Percentiles rank a stretch among this genome's conserved stretches.
Evolutionary conservation across 2,888 invertebrate genomes (phyloP).

Genomic region (Bombyx huttoni): DNA sequence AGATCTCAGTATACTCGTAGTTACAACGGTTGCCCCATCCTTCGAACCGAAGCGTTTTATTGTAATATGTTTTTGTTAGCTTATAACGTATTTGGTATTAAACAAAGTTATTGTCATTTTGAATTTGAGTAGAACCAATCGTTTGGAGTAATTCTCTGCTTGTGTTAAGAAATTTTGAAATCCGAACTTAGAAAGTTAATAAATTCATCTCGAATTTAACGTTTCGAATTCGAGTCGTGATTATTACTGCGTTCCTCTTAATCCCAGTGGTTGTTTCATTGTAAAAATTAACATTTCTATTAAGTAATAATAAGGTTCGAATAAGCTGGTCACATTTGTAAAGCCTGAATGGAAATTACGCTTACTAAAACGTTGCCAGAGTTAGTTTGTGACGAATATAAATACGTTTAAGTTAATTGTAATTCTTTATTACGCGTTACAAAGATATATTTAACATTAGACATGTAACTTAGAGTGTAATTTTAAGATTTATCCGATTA

Average conservation of each 20-base stretch:
- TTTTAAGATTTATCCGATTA: not conserved
- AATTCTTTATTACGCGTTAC: not conserved
- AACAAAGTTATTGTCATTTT: too few relatives aligned
- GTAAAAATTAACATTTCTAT: not conserved
- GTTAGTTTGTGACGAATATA: conserved; percentile 8
- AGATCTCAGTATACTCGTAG: too few relatives aligned
- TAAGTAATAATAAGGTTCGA: not conserved
- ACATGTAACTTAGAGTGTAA: not conserved
- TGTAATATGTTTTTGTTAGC: too few relatives aligned
- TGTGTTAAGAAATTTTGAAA: not conserved
- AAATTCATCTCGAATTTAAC: not conserved
- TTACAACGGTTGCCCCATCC: too few relatives aligned
- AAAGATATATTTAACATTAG: not conserved
- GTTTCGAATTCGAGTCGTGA: not conserved
- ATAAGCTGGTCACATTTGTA: conserved; percentile 15
- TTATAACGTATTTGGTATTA: too few relatives aligned
- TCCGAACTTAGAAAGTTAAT: not conserved
- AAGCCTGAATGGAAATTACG: conserved; percentile 57
- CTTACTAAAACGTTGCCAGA: conserved; percentile 45
- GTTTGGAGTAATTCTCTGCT: not conserved
- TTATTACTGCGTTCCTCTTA: not conserved
- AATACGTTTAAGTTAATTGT: not conserved
- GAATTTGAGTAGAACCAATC: too few relatives aligned
- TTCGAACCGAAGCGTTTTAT: too few relatives aligned
- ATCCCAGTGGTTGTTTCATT: not conserved